These are phyloP conservation scores for Sipha flava DNA, from an alignment of 1,140 invertebrate species.

Conservation along the genomic window DNA sequence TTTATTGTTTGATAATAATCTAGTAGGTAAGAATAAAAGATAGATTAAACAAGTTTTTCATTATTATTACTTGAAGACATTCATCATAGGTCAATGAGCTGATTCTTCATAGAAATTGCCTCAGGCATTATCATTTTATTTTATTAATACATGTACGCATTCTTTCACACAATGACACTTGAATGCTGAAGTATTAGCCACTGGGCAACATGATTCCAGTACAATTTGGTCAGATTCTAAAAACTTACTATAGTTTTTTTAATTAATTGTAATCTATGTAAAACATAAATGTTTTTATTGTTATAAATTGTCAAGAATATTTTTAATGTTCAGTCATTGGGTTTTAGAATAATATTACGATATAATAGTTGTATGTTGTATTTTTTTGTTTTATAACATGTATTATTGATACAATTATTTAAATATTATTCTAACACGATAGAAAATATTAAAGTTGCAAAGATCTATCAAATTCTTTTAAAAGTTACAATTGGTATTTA, in stretches of 20 bases:
- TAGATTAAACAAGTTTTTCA: constrained; percentile 24
- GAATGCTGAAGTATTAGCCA: constrained; percentile 15
- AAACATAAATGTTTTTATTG: not conserved
- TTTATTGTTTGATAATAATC: not conserved
- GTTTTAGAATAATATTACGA: too few species aligned
- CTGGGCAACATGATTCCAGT: not conserved
- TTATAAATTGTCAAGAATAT: not conserved
- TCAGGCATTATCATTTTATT: constrained; percentile 27
- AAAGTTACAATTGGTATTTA: too few species aligned
- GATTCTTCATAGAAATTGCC: not conserved
- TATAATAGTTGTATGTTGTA: too few species aligned
- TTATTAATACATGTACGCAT: constrained; percentile 24
- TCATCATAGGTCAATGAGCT: constrained; percentile 29
- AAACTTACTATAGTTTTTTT: not conserved
- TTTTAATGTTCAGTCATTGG: not conserved
- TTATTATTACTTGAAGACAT: constrained; percentile 18
- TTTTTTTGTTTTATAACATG: too few species aligned
- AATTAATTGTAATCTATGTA: not conserved
- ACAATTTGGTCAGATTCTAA: constrained; percentile 1
- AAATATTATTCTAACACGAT: too few species aligned
- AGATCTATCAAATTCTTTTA: too few species aligned
- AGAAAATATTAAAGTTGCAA: too few species aligned
- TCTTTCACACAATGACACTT: constrained; percentile 20
- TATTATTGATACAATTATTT: too few species aligned
- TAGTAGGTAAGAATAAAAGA: not conserved